phyloP scores from a whole-genome alignment of 2,113 vertebrate genomes.

The Bolborhynchus lineola region DNA sequence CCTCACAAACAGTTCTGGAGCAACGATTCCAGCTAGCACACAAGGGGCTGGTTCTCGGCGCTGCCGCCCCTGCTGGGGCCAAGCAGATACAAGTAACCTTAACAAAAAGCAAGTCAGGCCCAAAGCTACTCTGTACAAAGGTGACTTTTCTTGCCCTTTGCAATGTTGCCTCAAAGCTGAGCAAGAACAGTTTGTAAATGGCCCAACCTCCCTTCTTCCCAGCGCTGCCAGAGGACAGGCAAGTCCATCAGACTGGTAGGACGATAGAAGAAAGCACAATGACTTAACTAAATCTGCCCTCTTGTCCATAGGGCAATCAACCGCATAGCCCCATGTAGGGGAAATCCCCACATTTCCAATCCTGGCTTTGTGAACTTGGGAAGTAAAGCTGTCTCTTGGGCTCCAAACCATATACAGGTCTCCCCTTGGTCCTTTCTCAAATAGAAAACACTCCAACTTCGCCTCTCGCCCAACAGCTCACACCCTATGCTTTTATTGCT shows the following conservation, averaged over 20 bases:
- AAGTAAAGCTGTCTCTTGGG: neutral
- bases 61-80: neutral
- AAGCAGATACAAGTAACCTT: neutral
- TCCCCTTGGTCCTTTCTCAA: neutral
- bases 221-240: neutral
- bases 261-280: neutral
- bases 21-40: neutral
- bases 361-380: rapidly evolving
- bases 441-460: neutral
- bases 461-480: rapidly evolving
- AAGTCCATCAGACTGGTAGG: neutral
- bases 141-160: neutral
- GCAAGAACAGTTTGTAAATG: neutral
- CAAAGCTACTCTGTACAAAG: slow-evolving; percentile 50
- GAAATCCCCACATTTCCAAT: neutral
- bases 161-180: neutral
- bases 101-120: neutral
- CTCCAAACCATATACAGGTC: neutral
- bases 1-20: neutral
- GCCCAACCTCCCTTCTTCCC: neutral
- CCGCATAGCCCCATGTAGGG: rapidly evolving
- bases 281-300: neutral
- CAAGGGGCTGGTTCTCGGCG: neutral
- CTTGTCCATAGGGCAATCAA: neutral
- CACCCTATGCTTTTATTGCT: neutral